phyloP scores from a whole-genome alignment of 2,888 invertebrate genomes.

The Pseudoips prasinana region DNA sequence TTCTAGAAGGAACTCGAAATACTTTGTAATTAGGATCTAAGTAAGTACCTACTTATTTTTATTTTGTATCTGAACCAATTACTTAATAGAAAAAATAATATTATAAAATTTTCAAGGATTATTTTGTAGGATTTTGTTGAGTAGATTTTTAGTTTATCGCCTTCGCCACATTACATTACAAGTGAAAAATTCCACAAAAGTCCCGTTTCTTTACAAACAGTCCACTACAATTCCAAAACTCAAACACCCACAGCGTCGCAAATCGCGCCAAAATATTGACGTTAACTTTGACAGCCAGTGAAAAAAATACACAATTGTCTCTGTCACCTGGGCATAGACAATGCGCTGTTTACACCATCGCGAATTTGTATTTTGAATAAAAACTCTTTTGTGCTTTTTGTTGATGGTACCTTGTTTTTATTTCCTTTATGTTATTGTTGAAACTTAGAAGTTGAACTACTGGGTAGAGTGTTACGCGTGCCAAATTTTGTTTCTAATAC shows the following conservation, averaged over 20 bases:
- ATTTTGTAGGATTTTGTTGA: no score
- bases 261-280: slow-evolving; percentile 76
- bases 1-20: no score
- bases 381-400: slow-evolving; percentile 29
- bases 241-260: slow-evolving; percentile 62
- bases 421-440: slow-evolving; percentile 28
- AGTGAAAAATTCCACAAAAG: slow-evolving; percentile 8
- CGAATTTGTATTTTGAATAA: slow-evolving; percentile 49
- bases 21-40: no score
- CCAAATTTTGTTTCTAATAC: slow-evolving; percentile 21
- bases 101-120: no score
- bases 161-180: no score
- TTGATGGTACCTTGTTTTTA: slow-evolving; percentile 12
- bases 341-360: slow-evolving; percentile 47
- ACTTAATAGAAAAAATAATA: no score
- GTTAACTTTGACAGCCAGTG: slow-evolving; percentile 60
- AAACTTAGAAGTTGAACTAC: slow-evolving; percentile 31
- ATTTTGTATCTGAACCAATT: no score
- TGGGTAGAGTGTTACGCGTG: slow-evolving; percentile 39
- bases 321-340: slow-evolving; percentile 50
- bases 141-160: no score
- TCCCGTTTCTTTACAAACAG: slow-evolving; percentile 15
- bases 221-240: slow-evolving; percentile 15
- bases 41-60: no score
- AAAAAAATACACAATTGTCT: slow-evolving; percentile 45